Conservation (phyloP, 2,888 invertebrate genomes). For the Taenaris catops region DNA sequence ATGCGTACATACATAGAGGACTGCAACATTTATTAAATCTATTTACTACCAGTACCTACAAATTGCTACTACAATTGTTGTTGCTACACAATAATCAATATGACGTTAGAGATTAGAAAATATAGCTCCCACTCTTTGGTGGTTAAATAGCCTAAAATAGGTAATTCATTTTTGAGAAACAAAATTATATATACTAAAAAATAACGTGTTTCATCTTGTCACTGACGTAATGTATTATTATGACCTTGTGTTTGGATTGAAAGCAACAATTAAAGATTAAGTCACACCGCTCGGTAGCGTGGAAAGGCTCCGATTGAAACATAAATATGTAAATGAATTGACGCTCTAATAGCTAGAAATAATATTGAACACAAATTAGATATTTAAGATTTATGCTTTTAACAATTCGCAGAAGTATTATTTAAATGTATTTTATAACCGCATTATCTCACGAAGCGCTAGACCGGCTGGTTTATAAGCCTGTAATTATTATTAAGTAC, state of each 20-base stretch:
- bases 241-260: conserved; percentile 26
- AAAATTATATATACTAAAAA: conserved; percentile 11
- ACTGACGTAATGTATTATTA: conserved; percentile 25
- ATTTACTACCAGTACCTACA: too few relatives aligned
- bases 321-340: conserved; percentile 31
- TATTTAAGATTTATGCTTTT: conserved; percentile 13
- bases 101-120: too few relatives aligned
- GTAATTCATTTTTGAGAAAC: conserved; percentile 3
- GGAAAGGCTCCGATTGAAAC: conserved; percentile 28
- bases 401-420: conserved; percentile 11
- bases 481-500: too few relatives aligned
- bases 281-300: conserved; percentile 24
- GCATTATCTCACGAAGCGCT: too few relatives aligned
- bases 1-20: too few relatives aligned
- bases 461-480: too few relatives aligned
- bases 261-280: conserved; percentile 26
- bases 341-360: conserved; percentile 27
- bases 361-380: conserved; percentile 16
- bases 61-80: too few relatives aligned
- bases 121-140: background rate
- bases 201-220: conserved; percentile 17
- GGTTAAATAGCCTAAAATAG: background rate
- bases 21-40: too few relatives aligned
- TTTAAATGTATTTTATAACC: too few relatives aligned
- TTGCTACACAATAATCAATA: too few relatives aligned